These are phyloP conservation scores for Numenius arquata DNA, from an alignment of 2,113 vertebrate genomes.

Conservation along the genomic window DNA sequence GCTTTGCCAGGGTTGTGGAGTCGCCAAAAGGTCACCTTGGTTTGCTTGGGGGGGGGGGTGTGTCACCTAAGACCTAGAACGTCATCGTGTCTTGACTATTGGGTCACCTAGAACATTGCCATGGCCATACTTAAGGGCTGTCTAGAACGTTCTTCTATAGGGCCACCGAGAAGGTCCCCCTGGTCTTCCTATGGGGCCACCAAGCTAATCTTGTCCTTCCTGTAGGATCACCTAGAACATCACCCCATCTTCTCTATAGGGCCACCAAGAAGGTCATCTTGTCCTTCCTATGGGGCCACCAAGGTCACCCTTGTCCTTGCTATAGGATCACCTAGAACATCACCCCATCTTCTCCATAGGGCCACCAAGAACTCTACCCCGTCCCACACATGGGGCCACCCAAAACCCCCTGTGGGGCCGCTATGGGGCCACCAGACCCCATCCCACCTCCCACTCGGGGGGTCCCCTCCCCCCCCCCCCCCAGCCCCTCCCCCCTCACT, in stretches of 20 bases:
- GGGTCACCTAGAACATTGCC: neutral
- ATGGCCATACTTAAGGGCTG: fast-evolving
- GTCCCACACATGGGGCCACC: neutral
- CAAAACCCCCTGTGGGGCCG: neutral
- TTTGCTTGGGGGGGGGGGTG: too few relatives aligned
- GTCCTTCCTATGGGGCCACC: neutral
- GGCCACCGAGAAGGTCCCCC: neutral
- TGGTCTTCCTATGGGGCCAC: neutral
- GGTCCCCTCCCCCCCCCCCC: too few relatives aligned
- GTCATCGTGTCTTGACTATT: fast-evolving
- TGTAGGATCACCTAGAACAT: neutral
- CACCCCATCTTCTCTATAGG: neutral
- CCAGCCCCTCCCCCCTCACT: too few relatives aligned
- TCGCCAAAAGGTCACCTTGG: neutral
- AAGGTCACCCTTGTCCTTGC: fast-evolving
- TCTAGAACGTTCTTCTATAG: neutral
- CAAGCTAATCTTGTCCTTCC: too few relatives aligned
- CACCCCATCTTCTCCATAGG: neutral
- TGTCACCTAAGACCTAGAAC: neutral
- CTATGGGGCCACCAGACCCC: neutral
- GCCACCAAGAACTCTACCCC: neutral
- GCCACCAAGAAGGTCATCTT: neutral
- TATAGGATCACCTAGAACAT: neutral
- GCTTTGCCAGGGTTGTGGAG: fast-evolving
- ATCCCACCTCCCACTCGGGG: neutral